These are phyloP conservation scores for Schizothorax lantsangensis DNA, from an alignment of 2,797 vertebrate genomes.

Conservation along the genomic window DNA sequence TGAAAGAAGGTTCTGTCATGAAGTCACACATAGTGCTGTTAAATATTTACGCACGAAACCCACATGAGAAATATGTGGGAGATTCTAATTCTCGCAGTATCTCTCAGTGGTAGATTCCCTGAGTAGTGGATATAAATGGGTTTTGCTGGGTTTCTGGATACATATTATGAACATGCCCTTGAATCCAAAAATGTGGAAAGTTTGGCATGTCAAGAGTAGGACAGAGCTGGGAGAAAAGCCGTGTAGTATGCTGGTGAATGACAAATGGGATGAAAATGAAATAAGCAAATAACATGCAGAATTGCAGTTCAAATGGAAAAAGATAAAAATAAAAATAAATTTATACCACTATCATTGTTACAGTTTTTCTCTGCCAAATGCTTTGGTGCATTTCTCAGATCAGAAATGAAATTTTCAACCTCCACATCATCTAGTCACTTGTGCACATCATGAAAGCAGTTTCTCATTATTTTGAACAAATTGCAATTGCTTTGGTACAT, in stretches of 20 bases:
- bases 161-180: neutral
- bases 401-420: too few species aligned
- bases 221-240: too few species aligned
- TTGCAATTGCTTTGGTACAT: too few species aligned
- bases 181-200: neutral
- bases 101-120: neutral
- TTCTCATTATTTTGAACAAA: too few species aligned
- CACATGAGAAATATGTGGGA: slow-evolving; percentile 20
- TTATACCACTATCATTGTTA: neutral
- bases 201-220: neutral
- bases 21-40: neutral
- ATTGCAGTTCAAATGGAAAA: neutral
- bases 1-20: neutral
- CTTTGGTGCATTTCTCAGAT: too few species aligned
- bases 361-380: too few species aligned
- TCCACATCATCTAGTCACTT: too few species aligned
- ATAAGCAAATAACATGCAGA: neutral
- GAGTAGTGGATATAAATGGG: neutral
- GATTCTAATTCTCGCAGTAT: slow-evolving; percentile 11
- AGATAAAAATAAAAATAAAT: neutral
- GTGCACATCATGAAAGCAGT: too few species aligned
- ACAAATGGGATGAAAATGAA: neutral
- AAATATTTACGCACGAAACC: slow-evolving; percentile 10
- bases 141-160: neutral
- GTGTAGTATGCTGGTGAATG: too few species aligned